Base-by-base conservation (phyloP, 2,113 vertebrate species). In the Odocoileus hemionus region DNA sequence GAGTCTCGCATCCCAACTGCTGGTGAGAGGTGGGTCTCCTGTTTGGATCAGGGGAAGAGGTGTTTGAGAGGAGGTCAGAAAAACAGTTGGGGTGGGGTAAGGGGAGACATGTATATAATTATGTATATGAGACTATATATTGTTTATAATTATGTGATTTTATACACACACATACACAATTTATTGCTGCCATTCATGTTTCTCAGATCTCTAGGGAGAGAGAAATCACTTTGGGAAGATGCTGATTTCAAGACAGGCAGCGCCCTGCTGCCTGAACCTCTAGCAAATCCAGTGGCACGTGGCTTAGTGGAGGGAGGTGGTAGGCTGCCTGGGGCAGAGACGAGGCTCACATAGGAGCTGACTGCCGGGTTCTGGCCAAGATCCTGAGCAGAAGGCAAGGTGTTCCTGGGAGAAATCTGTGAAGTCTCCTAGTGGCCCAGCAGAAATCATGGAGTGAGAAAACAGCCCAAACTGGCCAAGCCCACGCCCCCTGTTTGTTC, bases 1-100 rank as follows among this genome's bases (percentile, higher is more conserved):
- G 5, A 43, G 1, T 45, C 28, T 91, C 9, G 4, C 3, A 25
- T 33, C 7, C 1, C 1, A 30, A 3, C 30, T 78, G 8, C 21
- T 52, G 45, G 10, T 47, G 45, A 25, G 47, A 2, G 45, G 47
- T 2, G 23, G 30, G 52, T 17, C 36, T 54, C 26, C 43, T 70
- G 1, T 54, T 28, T 33, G 39, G n/a, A 47, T 30, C 15, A 4
- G 30, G 47, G 54, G 30, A 30, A 67, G 33, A 36, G 83, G 25
- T 52, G 0, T 47, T n/a, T 36, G 43, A 28, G 47, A 91, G 23
- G 33, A 6, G 57, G n/a, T 76, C 4, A 23, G 39, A 16, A 47
- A 14, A 16, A 28, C 15, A 17, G 13, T 8, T n/a, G 57, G 45
- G 13, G 13, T 2, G 2, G 12, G 58, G 79, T 17, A 70, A 82